Base-by-base conservation (phyloP, 2,888 invertebrate genomes). In the Melanotus villosus region DNA sequence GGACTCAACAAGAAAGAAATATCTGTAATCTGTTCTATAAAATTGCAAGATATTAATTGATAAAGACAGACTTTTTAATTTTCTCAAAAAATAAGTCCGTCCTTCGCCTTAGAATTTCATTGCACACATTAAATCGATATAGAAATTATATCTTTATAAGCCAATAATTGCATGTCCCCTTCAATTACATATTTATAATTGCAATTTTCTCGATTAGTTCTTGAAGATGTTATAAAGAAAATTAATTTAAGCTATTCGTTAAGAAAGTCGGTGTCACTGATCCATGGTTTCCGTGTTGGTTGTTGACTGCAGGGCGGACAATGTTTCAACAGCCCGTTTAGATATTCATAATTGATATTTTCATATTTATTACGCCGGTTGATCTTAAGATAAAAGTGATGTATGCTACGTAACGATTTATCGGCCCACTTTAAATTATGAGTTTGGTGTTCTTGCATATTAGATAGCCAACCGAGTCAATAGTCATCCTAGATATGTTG, bases 301-400 rank as follows among this genome's bases (percentile, higher is more conserved):
- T 76, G 79, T 75, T 79, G 79, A 80, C 71, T 79, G 77, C 75
- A 77, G 79, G 80, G 80, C 80, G 80, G 78, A 76, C 73, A 68
- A 74, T 69, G 71, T 76, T 78, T 79, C 80, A 80, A 78, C 79
- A 78, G 58, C 58, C 14, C 79, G 78, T 79, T 80, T 81, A 81
- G 81, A 82, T 82, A 81, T 81, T 80, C 81, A 81, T 82, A 82
- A 82, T 82, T 82, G 82, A 82, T 82, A 82, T 81, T 82, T 81
- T 76, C 76, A 77, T 79, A 80, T 80, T 80, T 80, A 80, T 80
- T 73, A 74, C 76, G 76, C 70, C 76, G 74, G 73, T 75, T 59
- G 80, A 80, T 79, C 73, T 73, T 68, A 60, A 76, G 80, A 80
- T 79, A 79, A 73, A 70, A 71, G 70, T 76, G 77, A 77, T 77